These are phyloP conservation scores for Lepidochrysops patricia DNA, from an alignment of 2,888 invertebrate species.

Conservation along the genomic window DNA sequence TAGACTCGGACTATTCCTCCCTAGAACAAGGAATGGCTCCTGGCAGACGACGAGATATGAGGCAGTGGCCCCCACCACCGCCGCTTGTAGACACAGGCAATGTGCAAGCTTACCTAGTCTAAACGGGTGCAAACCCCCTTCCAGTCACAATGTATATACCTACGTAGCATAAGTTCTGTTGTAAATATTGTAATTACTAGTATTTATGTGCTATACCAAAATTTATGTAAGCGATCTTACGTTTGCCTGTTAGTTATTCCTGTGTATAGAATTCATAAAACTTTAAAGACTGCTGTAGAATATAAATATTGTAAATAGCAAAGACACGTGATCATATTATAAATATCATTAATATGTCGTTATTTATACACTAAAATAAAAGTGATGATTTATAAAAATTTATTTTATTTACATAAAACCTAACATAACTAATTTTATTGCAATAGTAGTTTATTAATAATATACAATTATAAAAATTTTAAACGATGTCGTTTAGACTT, in stretches of 20 bases:
- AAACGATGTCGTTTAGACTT: background rate
- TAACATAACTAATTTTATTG: background rate
- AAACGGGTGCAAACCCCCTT: conserved; percentile 54
- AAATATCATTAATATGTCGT: conserved; percentile 69
- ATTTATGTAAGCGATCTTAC: conserved; percentile 65
- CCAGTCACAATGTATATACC: conserved; percentile 66
- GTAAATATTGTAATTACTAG: conserved; percentile 71
- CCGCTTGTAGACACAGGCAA: conserved; percentile 64
- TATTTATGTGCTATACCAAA: conserved; percentile 71
- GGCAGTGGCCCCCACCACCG: conserved; percentile 67
- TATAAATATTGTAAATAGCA: conserved; percentile 72
- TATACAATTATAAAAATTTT: background rate
- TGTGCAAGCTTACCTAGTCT: conserved; percentile 83
- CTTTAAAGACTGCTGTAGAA: conserved; percentile 77
- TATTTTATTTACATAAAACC: conserved; percentile 38
- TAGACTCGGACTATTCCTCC: conserved; percentile 91
- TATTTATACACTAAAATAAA: conserved; percentile 69
- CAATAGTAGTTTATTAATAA: too few relatives aligned
- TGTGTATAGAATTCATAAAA: conserved; percentile 70
- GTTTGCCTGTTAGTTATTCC: conserved; percentile 70
- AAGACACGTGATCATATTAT: conserved; percentile 72
- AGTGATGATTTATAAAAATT: conserved; percentile 58
- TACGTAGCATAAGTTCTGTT: conserved; percentile 53
- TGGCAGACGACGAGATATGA: conserved; percentile 57
- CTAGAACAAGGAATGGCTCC: conserved; percentile 81